phyloP scores from a whole-genome alignment of 2,888 invertebrate species.

The Steinernema hermaphroditum region DNA sequence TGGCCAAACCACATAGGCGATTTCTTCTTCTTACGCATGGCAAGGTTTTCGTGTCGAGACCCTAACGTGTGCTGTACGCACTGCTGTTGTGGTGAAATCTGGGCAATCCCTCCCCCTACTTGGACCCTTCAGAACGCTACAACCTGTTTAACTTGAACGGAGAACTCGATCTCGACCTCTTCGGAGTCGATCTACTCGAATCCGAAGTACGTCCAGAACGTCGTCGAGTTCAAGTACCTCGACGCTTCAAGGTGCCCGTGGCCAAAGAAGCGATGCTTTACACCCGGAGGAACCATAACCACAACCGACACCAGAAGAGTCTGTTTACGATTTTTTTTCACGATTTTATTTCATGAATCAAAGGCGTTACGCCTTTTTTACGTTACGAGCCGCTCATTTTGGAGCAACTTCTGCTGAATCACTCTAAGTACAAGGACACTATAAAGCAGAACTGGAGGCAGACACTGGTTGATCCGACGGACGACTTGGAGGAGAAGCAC shows the following conservation, averaged over 20 bases:
- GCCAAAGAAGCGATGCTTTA: conserved; percentile 36
- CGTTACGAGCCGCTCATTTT: background rate
- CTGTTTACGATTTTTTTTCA: conserved; percentile 37
- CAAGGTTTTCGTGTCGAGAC: too few species aligned
- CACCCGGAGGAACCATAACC: background rate
- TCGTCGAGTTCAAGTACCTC: conserved; percentile 9
- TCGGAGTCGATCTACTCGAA: conserved; percentile 19
- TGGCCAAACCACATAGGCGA: too few species aligned
- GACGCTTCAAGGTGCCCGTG: conserved; percentile 21
- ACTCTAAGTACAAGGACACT: background rate
- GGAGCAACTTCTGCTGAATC: background rate
- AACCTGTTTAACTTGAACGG: background rate
- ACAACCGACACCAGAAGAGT: too few species aligned
- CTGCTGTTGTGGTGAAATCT: too few species aligned
- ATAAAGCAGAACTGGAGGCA: background rate
- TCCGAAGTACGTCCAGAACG: conserved; percentile 16
- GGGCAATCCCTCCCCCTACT: too few species aligned
- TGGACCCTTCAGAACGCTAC: background rate
- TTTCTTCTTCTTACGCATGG: too few species aligned
- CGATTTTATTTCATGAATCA: background rate
- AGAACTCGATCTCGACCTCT: conserved; percentile 18
- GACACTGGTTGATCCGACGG: background rate
- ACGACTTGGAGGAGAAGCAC: background rate
- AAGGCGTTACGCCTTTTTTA: background rate
- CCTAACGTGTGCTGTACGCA: too few species aligned